Percentiles rank a stretch among this genome's conserved stretches.
Evolutionary conservation across 2,888 invertebrate genomes (phyloP).

Genomic region (Cartodere bifasciata): DNA sequence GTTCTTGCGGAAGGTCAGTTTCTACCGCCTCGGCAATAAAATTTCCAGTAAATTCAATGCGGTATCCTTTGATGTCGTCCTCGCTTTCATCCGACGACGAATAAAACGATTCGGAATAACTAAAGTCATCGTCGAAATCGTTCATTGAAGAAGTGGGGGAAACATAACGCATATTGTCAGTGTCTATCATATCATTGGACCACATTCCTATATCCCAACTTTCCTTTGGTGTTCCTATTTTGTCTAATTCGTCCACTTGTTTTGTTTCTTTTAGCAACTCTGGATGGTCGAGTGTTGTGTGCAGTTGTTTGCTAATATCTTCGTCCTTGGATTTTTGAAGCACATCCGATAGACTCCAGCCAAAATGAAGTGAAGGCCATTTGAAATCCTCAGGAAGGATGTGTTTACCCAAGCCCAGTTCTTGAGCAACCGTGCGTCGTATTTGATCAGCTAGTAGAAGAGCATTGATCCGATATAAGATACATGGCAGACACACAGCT

Average conservation of each 20-base stretch:
- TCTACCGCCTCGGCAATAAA: slow-evolving; percentile 80
- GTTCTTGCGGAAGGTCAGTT: slow-evolving; percentile 28
- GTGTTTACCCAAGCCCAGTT: slow-evolving; percentile 59
- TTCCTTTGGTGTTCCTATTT: slow-evolving; percentile 11
- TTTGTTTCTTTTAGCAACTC: no score
- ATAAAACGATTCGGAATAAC: slow-evolving; percentile 38
- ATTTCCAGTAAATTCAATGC: slow-evolving; percentile 72
- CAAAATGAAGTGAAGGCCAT: slow-evolving; percentile 89
- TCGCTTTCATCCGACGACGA: slow-evolving; percentile 35
- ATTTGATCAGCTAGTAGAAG: slow-evolving; percentile 90
- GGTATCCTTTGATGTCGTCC: slow-evolving; percentile 47
- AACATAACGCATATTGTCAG: slow-evolving; percentile 39
- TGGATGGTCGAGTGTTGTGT: no score
- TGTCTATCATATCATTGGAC: slow-evolving; percentile 88
- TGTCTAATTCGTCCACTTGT: slow-evolving; percentile 16
- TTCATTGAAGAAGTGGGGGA: slow-evolving; percentile 41
- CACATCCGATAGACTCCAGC: slow-evolving; percentile 84
- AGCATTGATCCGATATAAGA: slow-evolving; percentile 88
- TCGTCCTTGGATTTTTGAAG: slow-evolving; percentile 40
- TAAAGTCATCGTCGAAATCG: slow-evolving; percentile 38
- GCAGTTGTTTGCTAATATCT: slow-evolving; percentile 20
- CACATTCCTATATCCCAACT: slow-evolving; percentile 69
- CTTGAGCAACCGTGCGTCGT: slow-evolving; percentile 61
- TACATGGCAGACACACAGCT: slow-evolving; percentile 90
- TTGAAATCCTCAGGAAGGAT: slow-evolving; percentile 54